Base-by-base conservation (phyloP, 2,888 invertebrate genomes). In the Zelleria hepariella region DNA sequence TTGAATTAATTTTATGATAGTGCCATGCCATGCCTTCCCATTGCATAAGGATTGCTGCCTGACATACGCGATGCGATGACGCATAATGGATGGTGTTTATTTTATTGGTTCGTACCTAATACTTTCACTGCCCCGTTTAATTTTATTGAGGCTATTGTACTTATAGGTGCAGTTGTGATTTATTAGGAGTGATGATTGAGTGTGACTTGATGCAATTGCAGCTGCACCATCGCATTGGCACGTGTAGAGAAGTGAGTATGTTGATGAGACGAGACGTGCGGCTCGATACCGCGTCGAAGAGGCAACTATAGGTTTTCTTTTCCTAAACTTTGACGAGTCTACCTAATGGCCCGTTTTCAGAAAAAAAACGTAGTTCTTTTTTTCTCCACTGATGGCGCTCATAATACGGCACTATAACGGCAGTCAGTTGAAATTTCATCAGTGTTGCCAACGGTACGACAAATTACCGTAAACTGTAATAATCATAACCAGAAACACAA, bases 1-100 rank as follows among this genome's bases (percentile, higher is more conserved):
- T 42, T 65, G 67, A 68, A 67, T 68, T 68, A 68, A 68, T 69
- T 68, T 68, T 67, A 70, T 67, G 68, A 62, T 64, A 58, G 65
- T 62, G 66, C 68, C 26, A 20, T 67, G 68, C 67, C 64, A 67
- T 66, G n/a, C 51, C 32, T 32, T 7, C 66, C 66, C 66, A 69
- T 73, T 71, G 65, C 66, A 70, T 61, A 70, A 71, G 57, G 53
- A 59, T 57, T 63, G 63, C 60, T 58, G 51, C 59, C 59, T 60
- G 25, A 25, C 25, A 54, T 42, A 42, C 32, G 15, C 32, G 10
- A 42, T n/a, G 54, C 32, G 32, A 42, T 54, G 54, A 54, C 58
- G 57, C 59, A 62, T 65, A 62, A 59, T 59, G 57, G 52, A 58
- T 54, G 42, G 21, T 62, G 60, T 60, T 59, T 63, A 64, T 59